Evolutionary conservation across 2,797 vertebrate species (phyloP), one percentile per base, ranked within the genome.

Genomic region (Lagocephalus sceleratus): DNA sequence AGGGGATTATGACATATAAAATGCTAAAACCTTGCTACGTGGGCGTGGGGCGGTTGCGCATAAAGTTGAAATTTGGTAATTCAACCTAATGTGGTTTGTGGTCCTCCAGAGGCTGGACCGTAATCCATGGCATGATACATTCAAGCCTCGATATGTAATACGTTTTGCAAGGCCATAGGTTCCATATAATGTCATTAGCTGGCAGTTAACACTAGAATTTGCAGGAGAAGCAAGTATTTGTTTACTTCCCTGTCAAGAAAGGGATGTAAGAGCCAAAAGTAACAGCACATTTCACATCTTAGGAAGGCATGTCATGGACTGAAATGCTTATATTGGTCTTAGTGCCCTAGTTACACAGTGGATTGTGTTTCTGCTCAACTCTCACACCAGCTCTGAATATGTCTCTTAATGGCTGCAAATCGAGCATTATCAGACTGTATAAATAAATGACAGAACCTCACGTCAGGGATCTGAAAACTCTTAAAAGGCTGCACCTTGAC

Each of bases 31-130:
- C 87, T 83, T 57, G 46, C 60, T 71, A 81, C 77, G 79, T 81
- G 86, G 88, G 74, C 61, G 79, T 76, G 60, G 66, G 87, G 87
- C 65, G 76, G 85, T 89, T 85, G 85, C 75, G 79, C 84, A 86
- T 90, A 87, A 90, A 91, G 89, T 91, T 92, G 84, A 90, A 88
- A 91, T 90, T 91, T 92, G 86, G 89, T 92, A 90, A 92, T 90
- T 92, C 85, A 90, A 89, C 83, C 87, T 93, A 91, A 93, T 89
- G 85, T 82, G 86, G 90, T 92, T 92, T 93, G 91, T 86, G 85
- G 89, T 90, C 78, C 92, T 92, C 91, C 57, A 82, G 93, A 92
- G 91, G 90, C 82, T 84, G 81, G 83, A 83, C 88, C 85, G 84
- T 92, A 91, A 92, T 90, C 84, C 85, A 83, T 82, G 79, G 89